Evolutionary conservation across 1,140 invertebrate genomes (phyloP).

Genomic region (Zaprionus inermis): DNA sequence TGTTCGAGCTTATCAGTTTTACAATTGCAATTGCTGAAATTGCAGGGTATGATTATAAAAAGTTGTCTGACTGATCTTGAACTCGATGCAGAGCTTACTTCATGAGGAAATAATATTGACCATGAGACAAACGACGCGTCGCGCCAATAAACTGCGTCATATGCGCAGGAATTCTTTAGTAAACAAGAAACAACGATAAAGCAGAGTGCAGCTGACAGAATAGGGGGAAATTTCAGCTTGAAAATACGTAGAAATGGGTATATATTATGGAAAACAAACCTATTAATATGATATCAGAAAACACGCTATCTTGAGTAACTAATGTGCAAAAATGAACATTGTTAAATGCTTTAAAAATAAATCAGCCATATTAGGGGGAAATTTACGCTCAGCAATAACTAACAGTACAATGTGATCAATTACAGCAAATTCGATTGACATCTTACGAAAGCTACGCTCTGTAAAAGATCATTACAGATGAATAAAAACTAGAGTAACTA

Average conservation of each 20-base stretch:
- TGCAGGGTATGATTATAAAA: conserved; percentile 32
- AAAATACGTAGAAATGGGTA: neutral
- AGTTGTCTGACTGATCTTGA: conserved; percentile 34
- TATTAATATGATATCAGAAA: neutral
- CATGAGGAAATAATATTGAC: conserved; percentile 27
- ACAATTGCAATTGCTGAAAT: neutral
- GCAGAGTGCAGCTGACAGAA: conserved; percentile 9
- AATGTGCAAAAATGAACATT: too few species aligned
- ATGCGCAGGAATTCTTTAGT: conserved; percentile 55
- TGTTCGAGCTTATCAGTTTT: conserved; percentile 34
- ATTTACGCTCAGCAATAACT: neutral
- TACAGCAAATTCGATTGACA: neutral
- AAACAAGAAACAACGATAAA: conserved; percentile 68
- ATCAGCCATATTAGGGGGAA: too few species aligned
- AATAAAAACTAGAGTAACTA: neutral
- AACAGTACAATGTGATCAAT: neutral
- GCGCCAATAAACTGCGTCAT: conserved; percentile 55
- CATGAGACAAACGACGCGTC: conserved; percentile 34
- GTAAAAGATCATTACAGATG: neutral
- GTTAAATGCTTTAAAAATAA: too few species aligned
- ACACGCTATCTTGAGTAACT: neutral
- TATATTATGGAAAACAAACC: neutral
- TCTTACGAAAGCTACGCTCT: neutral
- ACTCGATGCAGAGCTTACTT: conserved; percentile 22
- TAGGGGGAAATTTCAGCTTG: neutral